phyloP scores from a whole-genome alignment of 2,888 invertebrate species.

The Helleia helle region DNA sequence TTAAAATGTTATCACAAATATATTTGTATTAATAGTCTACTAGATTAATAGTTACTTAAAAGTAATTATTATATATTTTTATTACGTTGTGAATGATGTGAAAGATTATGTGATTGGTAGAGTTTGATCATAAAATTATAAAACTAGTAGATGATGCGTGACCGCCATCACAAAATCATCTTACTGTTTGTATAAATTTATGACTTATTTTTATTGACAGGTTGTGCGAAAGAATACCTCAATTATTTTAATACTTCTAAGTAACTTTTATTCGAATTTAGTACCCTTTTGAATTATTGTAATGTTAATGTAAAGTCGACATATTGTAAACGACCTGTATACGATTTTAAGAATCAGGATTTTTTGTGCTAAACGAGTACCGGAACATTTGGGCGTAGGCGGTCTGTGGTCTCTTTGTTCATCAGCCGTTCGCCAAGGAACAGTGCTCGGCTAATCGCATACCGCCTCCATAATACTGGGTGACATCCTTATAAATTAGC shows the following conservation, averaged over 20 bases:
- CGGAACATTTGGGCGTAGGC: no score
- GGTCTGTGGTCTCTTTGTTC: conserved; percentile 40
- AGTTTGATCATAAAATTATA: conserved; percentile 35
- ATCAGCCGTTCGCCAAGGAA: conserved; percentile 37
- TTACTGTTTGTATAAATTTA: conserved; percentile 26
- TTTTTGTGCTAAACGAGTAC: no score
- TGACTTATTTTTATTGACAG: conserved; percentile 12
- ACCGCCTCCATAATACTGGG: conserved; percentile 59
- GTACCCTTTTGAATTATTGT: no score
- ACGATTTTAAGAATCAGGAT: no score
- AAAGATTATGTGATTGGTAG: conserved; percentile 19
- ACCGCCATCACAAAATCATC: conserved; percentile 63
- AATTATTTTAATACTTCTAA: conserved; percentile 11
- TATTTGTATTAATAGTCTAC: neutral
- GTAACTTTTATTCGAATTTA: conserved; percentile 1
- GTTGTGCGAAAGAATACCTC: neutral
- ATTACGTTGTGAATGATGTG: conserved; percentile 10
- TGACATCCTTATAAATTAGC: conserved; percentile 51
- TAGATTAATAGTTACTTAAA: conserved; percentile 1
- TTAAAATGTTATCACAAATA: neutral
- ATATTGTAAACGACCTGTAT: no score
- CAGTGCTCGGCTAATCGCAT: conserved; percentile 51
- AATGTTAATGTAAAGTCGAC: no score
- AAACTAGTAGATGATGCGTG: conserved; percentile 39
- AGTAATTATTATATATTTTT: conserved; percentile 4